phyloP scores from a whole-genome alignment of 2,113 vertebrate genomes.

The Dasyornis broadbenti region DNA sequence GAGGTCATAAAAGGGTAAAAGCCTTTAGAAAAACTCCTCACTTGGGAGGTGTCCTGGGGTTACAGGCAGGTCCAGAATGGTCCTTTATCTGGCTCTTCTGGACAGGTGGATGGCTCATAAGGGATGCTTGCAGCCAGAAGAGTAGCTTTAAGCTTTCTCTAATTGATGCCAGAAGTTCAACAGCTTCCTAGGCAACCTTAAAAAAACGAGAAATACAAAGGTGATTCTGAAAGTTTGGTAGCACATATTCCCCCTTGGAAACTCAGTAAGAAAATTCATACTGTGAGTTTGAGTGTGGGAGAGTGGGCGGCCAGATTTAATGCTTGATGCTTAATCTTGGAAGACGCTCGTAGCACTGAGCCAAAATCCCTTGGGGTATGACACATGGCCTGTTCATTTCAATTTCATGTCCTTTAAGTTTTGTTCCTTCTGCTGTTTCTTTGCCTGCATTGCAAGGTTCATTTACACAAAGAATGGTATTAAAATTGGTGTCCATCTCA shows the following conservation, averaged over 20 bases:
- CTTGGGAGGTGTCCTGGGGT: not conserved
- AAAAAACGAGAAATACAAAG: not conserved
- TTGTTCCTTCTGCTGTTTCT: not conserved
- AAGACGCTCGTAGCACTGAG: not conserved
- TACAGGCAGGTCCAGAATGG: not conserved
- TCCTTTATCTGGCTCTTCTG: not conserved
- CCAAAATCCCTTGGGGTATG: not conserved
- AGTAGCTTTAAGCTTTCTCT: not conserved
- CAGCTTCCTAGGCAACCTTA: constrained; percentile 7
- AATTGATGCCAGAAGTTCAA: constrained; percentile 19
- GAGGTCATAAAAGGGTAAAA: not conserved
- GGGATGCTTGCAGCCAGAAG: not conserved
- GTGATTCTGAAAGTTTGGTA: not conserved
- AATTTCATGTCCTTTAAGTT: not conserved
- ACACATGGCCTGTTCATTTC: not conserved
- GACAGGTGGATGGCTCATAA: not conserved
- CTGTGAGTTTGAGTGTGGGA: not conserved
- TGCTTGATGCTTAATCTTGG: not conserved
- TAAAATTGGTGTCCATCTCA: not conserved
- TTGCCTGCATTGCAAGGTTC: not conserved
- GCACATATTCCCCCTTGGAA: not conserved
- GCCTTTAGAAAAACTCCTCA: not conserved
- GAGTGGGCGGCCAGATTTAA: not conserved
- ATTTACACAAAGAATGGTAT: not conserved
- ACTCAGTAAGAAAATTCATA: not conserved